Evolutionary conservation across 2,797 vertebrate genomes (phyloP), one percentile per base, ranked within the genome.

Genomic region (Ataeniobius toweri): DNA sequence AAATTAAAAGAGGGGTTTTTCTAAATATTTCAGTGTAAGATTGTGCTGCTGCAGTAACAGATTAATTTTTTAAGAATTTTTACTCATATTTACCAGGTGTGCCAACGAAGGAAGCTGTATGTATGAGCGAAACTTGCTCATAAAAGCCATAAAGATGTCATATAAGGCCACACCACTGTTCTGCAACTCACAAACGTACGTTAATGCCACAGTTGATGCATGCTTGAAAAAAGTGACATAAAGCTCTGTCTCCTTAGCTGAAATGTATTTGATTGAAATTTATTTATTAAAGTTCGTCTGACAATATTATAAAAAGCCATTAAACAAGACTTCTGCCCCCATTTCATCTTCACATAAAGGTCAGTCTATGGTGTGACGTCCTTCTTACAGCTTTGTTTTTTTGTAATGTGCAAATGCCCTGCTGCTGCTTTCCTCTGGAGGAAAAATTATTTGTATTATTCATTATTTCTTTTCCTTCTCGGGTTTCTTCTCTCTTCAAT

Each of bases 351-450:
- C 41, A 6, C n/a, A 46, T 46, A 44, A 58, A 46, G 41, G 41
- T 69, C 67, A 46, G 41, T 9, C 56, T 55, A 22, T 1, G 22
- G 20, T 24, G 22, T 55, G 20, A 24, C 22, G 44, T 69, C 67
- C 44, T 46, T 46, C 39, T 12, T n/a, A 22, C 67, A 69, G 67
- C 41, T 69, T 68, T 51, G 31, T 59, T 78, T 65, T 75, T 81
- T 46, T 44, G 46, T 36, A 72, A 26, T 24, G 24, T 67, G 8
- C 59, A 80, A 63, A 65, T 36, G 16, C 9, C n/a, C 24, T n/a
- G 6, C 46, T 65, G 26, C 61, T n/a, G 72, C 10, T 24, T 53
- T 41, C 13, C 18, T 53, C 22, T 50, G 59, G 48, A 48, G 31
- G 59, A 75, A 51, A 46, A 48, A 51, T 51, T 75, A 46, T 50